A percentile compares a stretch with the other conserved stretches of the same genome.
Evolutionary conservation across 2,113 vertebrate genomes (phyloP).

Genomic region (Hoplias malabaricus): DNA sequence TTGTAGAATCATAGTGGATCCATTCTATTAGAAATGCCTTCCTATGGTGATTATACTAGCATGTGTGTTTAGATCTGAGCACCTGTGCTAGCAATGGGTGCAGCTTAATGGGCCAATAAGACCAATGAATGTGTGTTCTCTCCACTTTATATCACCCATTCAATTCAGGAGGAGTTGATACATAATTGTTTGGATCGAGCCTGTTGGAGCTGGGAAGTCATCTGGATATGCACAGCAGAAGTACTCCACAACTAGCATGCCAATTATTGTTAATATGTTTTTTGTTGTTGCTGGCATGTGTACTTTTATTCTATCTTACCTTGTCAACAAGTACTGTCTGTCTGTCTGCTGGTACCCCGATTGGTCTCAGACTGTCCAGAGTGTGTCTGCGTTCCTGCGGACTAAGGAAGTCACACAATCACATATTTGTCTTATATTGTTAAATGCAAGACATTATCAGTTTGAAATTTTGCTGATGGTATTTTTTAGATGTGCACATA

Average conservation of each 20-base stretch:
- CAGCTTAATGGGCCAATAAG: no score
- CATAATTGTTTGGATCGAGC: background rate
- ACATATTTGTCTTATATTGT: background rate
- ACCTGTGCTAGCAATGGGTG: no score
- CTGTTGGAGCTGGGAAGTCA: background rate
- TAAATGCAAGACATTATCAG: background rate
- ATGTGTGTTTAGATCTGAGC: no score
- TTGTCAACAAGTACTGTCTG: constrained; percentile 62
- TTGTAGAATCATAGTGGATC: no score
- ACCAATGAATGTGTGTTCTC: no score
- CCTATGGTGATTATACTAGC: no score
- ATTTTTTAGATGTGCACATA: no score
- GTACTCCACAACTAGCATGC: background rate
- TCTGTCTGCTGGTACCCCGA: constrained; percentile 53
- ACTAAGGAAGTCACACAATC: constrained; percentile 48
- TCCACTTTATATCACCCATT: no score
- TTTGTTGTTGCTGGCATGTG: background rate
- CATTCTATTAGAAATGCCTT: no score
- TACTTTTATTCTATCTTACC: constrained; percentile 52
- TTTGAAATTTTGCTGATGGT: no score
- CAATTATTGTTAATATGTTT: background rate
- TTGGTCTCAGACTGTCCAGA: constrained; percentile 70
- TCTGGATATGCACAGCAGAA: background rate
- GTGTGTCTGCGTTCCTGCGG: constrained; percentile 77
- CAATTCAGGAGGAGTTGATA: background rate